Base-by-base conservation (phyloP, 2,888 invertebrate genomes). In the Diaphora mendica region DNA sequence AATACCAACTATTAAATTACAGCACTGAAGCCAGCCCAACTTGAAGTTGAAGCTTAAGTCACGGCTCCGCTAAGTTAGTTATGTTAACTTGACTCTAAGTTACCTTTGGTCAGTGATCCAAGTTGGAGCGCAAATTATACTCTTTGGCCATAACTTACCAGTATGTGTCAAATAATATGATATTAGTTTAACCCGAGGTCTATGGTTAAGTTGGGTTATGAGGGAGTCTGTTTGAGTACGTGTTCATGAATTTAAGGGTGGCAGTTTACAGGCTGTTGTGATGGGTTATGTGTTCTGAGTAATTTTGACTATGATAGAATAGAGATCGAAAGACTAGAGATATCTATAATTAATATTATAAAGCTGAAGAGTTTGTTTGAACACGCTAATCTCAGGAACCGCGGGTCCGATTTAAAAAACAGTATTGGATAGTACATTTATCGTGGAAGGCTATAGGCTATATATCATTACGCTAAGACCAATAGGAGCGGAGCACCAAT, bases 1-100 rank as follows among this genome's bases (percentile, higher is more conserved):
- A 76, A 51, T 72, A 70, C 71, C 70, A 85, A 81, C 86, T 88
- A 89, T 89, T 87, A 89, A 89, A 88, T 89, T 86, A 87, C 85
- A 76, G 76, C 78, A 76, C 76, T 77, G 79, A 85, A 85, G 86
- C 81, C 82, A 82, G 76, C 76, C 76, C 77, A 80, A 86, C 81
- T 85, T 85, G 75, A 86, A 86, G 85, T 87, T 77, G 86, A 72
- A 81, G 85, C 83, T 85, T 87, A 88, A 85, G 86, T 85, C 86
- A 82, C 73, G 82, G 82, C 83, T 84, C 82, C 77, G 82, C 84
- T 85, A 88, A 89, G 84, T 89, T 87, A 85, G 84, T 84, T 84
- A 82, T 75, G 84, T 82, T 85, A 85, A 87, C 79, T 85, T 81
- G 75, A 83, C 78, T 74, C 80, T 82, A 82, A 85, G 80, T 85